Base-by-base conservation (phyloP, 2,797 vertebrate genomes). In the Loriculus beryllinus region DNA sequence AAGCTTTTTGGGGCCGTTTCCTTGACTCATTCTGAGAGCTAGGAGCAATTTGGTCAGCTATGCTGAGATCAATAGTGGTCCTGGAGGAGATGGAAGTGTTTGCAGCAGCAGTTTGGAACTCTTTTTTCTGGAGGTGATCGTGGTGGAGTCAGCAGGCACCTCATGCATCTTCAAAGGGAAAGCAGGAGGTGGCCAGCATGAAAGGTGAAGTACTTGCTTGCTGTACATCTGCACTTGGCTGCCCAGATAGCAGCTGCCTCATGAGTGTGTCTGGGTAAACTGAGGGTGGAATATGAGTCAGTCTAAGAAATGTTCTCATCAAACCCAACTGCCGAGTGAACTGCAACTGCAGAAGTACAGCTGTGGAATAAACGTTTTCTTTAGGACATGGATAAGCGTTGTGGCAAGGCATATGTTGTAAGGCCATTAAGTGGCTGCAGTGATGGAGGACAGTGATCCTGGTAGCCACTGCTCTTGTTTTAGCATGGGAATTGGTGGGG, bases 71-170 rank as follows among this genome's bases (percentile, higher is more conserved):
- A 39, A 0, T 15, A 8, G 8, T 28, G 25, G 31, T 86, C 20
- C 59, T 63, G 51, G 43, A 78, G 56, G 43, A 82, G 47, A 45
- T 52, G 67, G 16, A 54, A 60, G 13, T 14, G 29, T n/a, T 37
- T 0, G 0, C 0, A 0, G 40, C 28, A 81, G 69, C 52, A 29
- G 11, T 29, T 23, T 4, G 29, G 47, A 64, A 48, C 8, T 10
- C 33, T 67, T 60, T 4, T 4, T 68, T 16, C 62, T 78, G 56
- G n/a, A 47, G n/a, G 5, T 62, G 31, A 26, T 68, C 3, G 2
- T 1, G 4, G 26, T 1, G 39, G 25, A 42, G 13, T 48, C 7
- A 1, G 37, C 42, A 68, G 59, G 37, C 42, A 68, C 22, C 43
- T 63, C 2, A 0, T 64, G 33, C 14, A 10, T 57, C 60, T 77